These are phyloP conservation scores for Lacerta bilineata DNA, from an alignment of 2,797 vertebrate genomes.

Conservation along the genomic window DNA sequence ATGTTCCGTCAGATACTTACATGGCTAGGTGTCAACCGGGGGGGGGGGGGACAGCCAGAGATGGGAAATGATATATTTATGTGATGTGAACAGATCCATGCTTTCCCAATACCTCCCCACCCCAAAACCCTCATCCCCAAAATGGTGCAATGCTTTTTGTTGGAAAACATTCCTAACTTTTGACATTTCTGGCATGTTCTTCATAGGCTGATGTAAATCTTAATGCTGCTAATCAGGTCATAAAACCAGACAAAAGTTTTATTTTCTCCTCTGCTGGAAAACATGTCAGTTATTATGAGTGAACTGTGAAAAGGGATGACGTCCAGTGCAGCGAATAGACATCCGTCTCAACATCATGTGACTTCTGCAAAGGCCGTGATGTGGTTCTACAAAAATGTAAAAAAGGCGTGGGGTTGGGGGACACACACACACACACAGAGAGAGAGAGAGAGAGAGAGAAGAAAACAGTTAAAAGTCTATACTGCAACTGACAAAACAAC, in stretches of 20 bases:
- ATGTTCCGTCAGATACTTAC: slow-evolving; percentile 67
- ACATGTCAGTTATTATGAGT: slow-evolving; percentile 83
- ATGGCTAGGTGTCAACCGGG: slow-evolving; percentile 62
- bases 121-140: slow-evolving; percentile 55
- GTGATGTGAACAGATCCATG: slow-evolving; percentile 62
- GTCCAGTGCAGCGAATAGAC: slow-evolving; percentile 94
- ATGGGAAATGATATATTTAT: slow-evolving; percentile 69
- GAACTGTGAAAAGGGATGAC: slow-evolving; percentile 93
- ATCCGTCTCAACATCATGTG: slow-evolving; percentile 96
- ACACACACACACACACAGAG: too few species aligned
- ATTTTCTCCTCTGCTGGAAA: slow-evolving; percentile 69
- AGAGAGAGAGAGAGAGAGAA: slow-evolving; percentile 42
- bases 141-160: slow-evolving; percentile 69
- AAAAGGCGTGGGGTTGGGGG: slow-evolving; percentile 47
- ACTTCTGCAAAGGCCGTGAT: slow-evolving; percentile 97
- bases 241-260: slow-evolving; percentile 72
- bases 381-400: slow-evolving; percentile 89
- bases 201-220: slow-evolving; percentile 68
- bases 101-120: slow-evolving; percentile 47
- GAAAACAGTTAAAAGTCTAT: slow-evolving; percentile 46
- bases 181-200: slow-evolving; percentile 76
- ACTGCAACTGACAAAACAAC: background rate
- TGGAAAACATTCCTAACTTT: slow-evolving; percentile 73
- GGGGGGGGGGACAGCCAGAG: slow-evolving; percentile 52
- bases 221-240: slow-evolving; percentile 79